These are phyloP conservation scores for Sorex fumeus DNA, from an alignment of 2,113 vertebrate species.

Conservation along the genomic window DNA sequence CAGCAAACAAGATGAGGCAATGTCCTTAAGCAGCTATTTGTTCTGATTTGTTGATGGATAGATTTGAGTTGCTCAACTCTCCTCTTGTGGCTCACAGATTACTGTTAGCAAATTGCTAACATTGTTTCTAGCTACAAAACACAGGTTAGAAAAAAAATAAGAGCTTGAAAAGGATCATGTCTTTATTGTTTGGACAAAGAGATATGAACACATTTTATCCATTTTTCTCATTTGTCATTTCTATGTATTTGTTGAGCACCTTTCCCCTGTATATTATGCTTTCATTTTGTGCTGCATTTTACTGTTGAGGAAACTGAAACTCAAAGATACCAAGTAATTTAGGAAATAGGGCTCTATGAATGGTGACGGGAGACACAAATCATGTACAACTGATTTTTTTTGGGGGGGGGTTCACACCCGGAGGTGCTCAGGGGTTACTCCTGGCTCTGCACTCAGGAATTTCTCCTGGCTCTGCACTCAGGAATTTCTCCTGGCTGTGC, in stretches of 20 bases:
- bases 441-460: no score
- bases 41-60: background rate
- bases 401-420: no score
- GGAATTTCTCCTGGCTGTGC: no score
- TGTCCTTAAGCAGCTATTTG: slow-evolving; percentile 10
- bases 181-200: slow-evolving; percentile 4
- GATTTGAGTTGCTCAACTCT: slow-evolving; percentile 40
- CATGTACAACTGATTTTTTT: background rate
- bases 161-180: background rate
- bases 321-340: background rate
- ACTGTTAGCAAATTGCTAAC: background rate
- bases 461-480: no score
- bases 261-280: background rate
- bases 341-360: background rate
- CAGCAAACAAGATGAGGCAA: background rate
- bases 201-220: background rate
- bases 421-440: no score
- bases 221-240: background rate
- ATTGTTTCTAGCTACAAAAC: slow-evolving; percentile 59
- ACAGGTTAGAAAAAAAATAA: slow-evolving; percentile 62
- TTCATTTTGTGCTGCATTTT: background rate
- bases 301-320: background rate
- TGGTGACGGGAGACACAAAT: background rate
- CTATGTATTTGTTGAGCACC: background rate
- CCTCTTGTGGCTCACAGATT: slow-evolving; percentile 58